A percentile compares a stretch with the other conserved stretches of the same genome.
Conservation (phyloP, 2,888 invertebrate genomes). For the Odontothrips loti region DNA sequence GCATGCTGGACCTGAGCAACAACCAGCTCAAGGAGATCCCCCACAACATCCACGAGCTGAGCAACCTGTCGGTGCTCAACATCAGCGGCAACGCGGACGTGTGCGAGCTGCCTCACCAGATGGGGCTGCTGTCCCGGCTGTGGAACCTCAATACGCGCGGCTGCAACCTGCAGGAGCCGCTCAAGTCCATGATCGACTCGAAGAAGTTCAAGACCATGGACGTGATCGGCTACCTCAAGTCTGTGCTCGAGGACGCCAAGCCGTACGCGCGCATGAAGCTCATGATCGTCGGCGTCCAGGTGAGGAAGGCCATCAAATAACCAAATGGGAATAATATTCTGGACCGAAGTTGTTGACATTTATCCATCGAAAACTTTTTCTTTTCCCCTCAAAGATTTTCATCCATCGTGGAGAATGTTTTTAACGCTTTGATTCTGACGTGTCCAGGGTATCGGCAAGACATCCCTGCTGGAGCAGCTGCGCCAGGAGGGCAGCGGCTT, state of each 20-base stretch:
- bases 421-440: too few species aligned
- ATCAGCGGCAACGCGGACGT: conserved; percentile 82
- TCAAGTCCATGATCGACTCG: conserved; percentile 84
- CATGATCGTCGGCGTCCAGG: conserved; percentile 91
- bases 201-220: conserved; percentile 95
- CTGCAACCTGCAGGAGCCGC: conserved; percentile 81
- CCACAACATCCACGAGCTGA: conserved; percentile 75
- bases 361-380: too few species aligned
- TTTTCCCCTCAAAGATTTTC: background rate
- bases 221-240: conserved; percentile 86
- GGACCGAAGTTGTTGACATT: too few species aligned
- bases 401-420: background rate
- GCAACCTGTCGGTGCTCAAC: conserved; percentile 88
- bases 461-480: conserved; percentile 82
- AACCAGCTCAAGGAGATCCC: conserved; percentile 79
- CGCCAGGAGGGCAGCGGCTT: conserved; percentile 78
- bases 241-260: conserved; percentile 81
- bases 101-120: conserved; percentile 85
- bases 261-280: conserved; percentile 93
- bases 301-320: conserved; percentile 44
- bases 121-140: conserved; percentile 88
- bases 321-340: too few species aligned
- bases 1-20: conserved; percentile 90
- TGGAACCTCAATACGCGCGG: conserved; percentile 94
- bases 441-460: conserved; percentile 71